Conservation (phyloP, 64 coral and sea anemone species). For the Pachyseris speciosa region DNA sequence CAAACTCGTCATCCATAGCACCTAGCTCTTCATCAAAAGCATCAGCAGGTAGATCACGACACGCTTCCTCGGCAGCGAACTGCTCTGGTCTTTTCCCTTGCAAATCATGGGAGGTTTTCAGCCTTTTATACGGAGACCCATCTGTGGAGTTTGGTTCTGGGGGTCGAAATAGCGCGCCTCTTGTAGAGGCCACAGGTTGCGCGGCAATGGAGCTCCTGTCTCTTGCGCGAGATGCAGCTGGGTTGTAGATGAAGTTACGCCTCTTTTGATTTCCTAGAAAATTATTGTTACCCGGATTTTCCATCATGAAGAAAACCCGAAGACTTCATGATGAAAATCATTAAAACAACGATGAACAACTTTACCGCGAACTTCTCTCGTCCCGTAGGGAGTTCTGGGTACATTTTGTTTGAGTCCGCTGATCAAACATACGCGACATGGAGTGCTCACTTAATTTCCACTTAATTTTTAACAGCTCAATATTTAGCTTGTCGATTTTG, state of each 20-base stretch:
- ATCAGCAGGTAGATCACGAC: constrained; percentile 69
- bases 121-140: constrained; percentile 65
- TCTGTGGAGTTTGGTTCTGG: background rate
- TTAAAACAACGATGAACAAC: background rate
- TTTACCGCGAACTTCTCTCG: constrained; percentile 1
- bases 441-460: too few species aligned
- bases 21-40: constrained; percentile 84
- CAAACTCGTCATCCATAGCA: constrained; percentile 75
- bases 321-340: background rate
- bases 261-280: constrained; percentile 59
- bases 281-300: constrained; percentile 59
- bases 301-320: constrained; percentile 35
- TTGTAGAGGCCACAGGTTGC: background rate
- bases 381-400: background rate
- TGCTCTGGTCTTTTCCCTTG: background rate
- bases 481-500: too few species aligned
- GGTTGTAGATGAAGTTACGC: constrained; percentile 84
- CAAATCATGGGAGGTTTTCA: constrained; percentile 53
- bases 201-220: background rate
- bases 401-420: background rate
- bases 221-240: background rate
- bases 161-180: background rate
- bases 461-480: too few species aligned
- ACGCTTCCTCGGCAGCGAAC: constrained; percentile 60
- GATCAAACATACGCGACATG: background rate